Percentiles rank a stretch among this genome's conserved stretches.
Evolutionary conservation across 2,113 vertebrate species (phyloP).

Genomic region (Prinia subflava): DNA sequence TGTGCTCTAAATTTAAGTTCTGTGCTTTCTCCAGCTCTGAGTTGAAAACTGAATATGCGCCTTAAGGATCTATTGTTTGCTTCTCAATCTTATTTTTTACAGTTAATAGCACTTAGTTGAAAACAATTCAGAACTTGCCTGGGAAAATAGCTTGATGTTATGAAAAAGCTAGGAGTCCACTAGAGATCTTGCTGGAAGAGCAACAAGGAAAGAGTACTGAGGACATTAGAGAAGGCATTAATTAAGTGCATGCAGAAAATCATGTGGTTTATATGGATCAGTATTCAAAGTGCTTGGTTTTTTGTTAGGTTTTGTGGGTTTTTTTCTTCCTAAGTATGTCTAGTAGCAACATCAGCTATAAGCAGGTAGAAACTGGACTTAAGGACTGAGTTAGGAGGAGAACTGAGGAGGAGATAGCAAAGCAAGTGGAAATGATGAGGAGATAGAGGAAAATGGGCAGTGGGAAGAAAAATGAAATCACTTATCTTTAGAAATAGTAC

Average conservation of each 20-base stretch:
- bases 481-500: neutral
- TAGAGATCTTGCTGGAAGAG: neutral
- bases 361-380: neutral
- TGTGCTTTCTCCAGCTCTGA: neutral
- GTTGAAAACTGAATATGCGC: neutral
- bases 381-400: neutral
- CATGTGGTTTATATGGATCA: neutral
- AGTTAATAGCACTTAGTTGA: neutral
- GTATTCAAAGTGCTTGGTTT: neutral
- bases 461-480: constrained; percentile 18
- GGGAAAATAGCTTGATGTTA: neutral
- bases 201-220: neutral
- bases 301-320: neutral
- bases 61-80: neutral
- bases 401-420: neutral
- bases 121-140: neutral
- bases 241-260: neutral
- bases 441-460: neutral
- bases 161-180: neutral
- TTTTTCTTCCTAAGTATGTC: neutral
- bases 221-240: neutral
- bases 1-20: neutral
- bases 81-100: neutral
- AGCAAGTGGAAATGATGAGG: neutral
- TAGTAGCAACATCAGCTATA: neutral